These are phyloP conservation scores for Strix uralensis DNA, from an alignment of 2,113 vertebrate species.

Conservation along the genomic window DNA sequence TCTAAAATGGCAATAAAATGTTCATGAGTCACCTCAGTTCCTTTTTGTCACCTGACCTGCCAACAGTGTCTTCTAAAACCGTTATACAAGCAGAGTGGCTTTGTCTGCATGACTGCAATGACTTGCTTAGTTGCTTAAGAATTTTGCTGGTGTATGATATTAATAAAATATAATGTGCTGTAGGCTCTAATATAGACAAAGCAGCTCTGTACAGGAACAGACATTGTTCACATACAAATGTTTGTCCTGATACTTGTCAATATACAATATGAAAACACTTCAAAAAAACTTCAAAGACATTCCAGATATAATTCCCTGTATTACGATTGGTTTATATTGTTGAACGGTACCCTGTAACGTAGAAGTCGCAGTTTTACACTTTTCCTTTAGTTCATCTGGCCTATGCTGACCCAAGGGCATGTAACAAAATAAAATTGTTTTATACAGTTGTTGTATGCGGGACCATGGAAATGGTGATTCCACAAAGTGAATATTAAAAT, in stretches of 20 bases:
- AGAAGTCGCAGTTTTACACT: not conserved
- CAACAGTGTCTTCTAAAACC: not conserved
- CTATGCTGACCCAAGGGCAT: not conserved
- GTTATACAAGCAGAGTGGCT: not conserved
- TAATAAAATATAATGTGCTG: constrained; percentile 32
- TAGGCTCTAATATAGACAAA: not conserved
- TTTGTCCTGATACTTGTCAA: constrained; percentile 24
- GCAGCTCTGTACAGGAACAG: not conserved
- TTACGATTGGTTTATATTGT: not conserved
- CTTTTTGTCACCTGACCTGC: not conserved
- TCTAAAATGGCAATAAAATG: not conserved
- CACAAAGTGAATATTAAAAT: not conserved
- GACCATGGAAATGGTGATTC: not conserved
- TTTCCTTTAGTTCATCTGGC: not conserved
- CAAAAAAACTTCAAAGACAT: constrained; percentile 4
- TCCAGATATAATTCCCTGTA: not conserved
- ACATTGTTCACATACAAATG: not conserved
- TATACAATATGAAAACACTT: constrained; percentile 3
- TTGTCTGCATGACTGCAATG: not conserved
- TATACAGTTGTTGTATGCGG: not conserved
- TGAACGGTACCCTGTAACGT: not conserved
- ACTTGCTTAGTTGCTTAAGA: not conserved
- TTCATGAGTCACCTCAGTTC: not conserved
- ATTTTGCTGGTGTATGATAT: constrained; percentile 3
- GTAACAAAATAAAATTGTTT: not conserved